phyloP scores from a whole-genome alignment of 64 coral and sea anemone genomes.

The Stichodactyla mertensii region DNA sequence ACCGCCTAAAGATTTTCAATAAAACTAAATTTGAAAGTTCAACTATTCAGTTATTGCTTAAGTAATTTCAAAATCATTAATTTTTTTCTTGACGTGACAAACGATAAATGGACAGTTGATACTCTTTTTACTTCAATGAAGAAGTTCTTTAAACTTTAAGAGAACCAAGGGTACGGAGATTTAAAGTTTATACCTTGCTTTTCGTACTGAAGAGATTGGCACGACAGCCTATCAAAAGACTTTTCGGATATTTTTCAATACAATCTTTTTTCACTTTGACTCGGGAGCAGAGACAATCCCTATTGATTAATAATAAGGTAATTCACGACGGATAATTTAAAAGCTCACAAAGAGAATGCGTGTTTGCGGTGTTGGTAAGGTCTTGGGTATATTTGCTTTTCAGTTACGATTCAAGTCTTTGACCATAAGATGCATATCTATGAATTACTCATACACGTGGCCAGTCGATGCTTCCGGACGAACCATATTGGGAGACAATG shows the following conservation, averaged over 20 bases:
- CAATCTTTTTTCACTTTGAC: neutral
- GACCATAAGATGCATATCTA: neutral
- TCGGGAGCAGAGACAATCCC: neutral
- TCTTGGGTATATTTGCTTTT: constrained; percentile 10
- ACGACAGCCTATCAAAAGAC: neutral
- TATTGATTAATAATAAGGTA: neutral
- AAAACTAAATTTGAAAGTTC: neutral
- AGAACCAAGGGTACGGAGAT: no score
- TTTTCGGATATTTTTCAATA: neutral
- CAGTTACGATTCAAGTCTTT: neutral
- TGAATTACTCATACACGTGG: neutral
- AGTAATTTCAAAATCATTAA: neutral
- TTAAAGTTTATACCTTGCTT: no score
- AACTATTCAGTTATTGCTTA: neutral
- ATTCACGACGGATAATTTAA: neutral
- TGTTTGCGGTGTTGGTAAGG: neutral
- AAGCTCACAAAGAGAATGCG: neutral
- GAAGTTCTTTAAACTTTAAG: no score
- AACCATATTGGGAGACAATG: neutral
- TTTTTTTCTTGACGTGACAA: neutral
- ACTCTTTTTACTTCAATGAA: neutral
- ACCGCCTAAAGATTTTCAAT: neutral
- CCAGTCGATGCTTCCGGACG: neutral
- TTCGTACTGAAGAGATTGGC: neutral
- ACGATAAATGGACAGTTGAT: neutral